Percentiles rank a stretch among this genome's conserved stretches.
Evolutionary conservation across 1,140 invertebrate species (phyloP).

Genomic region (Brachionus plicatilis): DNA sequence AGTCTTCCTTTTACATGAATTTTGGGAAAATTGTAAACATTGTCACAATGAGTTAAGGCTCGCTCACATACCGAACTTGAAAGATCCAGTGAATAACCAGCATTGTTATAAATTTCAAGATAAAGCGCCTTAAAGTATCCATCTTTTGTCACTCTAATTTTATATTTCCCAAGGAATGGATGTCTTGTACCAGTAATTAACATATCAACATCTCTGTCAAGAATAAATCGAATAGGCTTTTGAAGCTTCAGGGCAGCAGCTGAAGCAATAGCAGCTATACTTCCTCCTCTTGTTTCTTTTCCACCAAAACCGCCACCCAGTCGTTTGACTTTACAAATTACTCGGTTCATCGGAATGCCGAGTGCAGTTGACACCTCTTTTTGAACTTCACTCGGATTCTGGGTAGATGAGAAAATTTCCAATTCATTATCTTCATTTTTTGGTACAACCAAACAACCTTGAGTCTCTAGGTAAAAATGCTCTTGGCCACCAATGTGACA

Average conservation of each 20-base stretch:
- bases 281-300: slow-evolving; percentile 72
- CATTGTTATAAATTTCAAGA: slow-evolving; percentile 73
- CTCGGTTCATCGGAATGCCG: slow-evolving; percentile 68
- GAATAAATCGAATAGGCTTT: slow-evolving; percentile 76
- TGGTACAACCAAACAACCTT: slow-evolving; percentile 65
- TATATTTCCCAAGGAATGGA: slow-evolving; percentile 79
- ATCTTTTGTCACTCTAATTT: slow-evolving; percentile 53
- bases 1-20: slow-evolving; percentile 45
- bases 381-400: slow-evolving; percentile 71
- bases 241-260: slow-evolving; percentile 60
- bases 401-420: slow-evolving; percentile 74
- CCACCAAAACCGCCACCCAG: slow-evolving; percentile 89
- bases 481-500: slow-evolving; percentile 82
- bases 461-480: slow-evolving; percentile 91
- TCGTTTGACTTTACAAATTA: slow-evolving; percentile 69
- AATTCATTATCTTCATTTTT: slow-evolving; percentile 72
- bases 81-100: slow-evolving; percentile 75
- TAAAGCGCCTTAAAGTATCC: slow-evolving; percentile 55
- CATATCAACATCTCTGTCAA: slow-evolving; percentile 92
- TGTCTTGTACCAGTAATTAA: slow-evolving; percentile 75
- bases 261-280: slow-evolving; percentile 57
- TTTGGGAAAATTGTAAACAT: slow-evolving; percentile 50
- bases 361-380: slow-evolving; percentile 68
- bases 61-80: slow-evolving; percentile 71
- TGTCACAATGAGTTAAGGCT: slow-evolving; percentile 67